Evolutionary conservation across 2,888 invertebrate species (phyloP).

Genomic region (Bembecia ichneumoniformis): DNA sequence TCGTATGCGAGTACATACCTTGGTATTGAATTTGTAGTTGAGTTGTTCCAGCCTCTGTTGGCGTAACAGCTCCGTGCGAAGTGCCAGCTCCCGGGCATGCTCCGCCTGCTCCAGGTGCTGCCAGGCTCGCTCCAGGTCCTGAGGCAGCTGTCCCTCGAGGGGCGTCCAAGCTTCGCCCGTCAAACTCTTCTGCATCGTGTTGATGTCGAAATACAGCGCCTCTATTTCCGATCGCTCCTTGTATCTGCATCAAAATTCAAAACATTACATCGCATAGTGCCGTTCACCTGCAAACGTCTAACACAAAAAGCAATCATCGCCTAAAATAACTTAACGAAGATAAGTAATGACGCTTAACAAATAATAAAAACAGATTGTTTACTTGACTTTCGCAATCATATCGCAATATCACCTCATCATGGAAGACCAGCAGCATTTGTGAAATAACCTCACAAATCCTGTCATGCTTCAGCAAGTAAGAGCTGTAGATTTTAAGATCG

Average conservation of each 20-base stretch:
- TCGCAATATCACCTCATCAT: too few relatives aligned
- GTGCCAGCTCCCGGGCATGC: slow-evolving; percentile 92
- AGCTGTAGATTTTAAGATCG: too few relatives aligned
- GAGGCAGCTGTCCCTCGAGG: slow-evolving; percentile 90
- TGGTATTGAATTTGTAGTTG: slow-evolving; percentile 95
- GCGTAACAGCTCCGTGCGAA: slow-evolving; percentile 90
- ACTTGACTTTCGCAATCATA: too few relatives aligned
- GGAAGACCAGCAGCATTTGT: too few relatives aligned
- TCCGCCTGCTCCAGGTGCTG: slow-evolving; percentile 91
- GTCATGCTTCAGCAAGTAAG: too few relatives aligned
- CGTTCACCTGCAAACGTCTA: too few relatives aligned
- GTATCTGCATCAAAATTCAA: slow-evolving; percentile 84
- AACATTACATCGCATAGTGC: too few relatives aligned
- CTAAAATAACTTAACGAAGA: too few relatives aligned
- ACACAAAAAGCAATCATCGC: too few relatives aligned
- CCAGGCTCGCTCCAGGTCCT: slow-evolving; percentile 97
- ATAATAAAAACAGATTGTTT: too few relatives aligned
- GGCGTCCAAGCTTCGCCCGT: slow-evolving; percentile 90
- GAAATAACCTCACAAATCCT: too few relatives aligned
- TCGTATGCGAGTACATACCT: slow-evolving; percentile 75
- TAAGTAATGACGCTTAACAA: too few relatives aligned
- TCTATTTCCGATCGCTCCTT: slow-evolving; percentile 98
- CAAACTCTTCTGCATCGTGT: slow-evolving; percentile 94
- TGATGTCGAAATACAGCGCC: slow-evolving; percentile 95
- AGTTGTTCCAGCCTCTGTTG: slow-evolving; percentile 95